Conservation (phyloP, 2,113 vertebrate species). For the human (Homo sapiens) region DNA sequence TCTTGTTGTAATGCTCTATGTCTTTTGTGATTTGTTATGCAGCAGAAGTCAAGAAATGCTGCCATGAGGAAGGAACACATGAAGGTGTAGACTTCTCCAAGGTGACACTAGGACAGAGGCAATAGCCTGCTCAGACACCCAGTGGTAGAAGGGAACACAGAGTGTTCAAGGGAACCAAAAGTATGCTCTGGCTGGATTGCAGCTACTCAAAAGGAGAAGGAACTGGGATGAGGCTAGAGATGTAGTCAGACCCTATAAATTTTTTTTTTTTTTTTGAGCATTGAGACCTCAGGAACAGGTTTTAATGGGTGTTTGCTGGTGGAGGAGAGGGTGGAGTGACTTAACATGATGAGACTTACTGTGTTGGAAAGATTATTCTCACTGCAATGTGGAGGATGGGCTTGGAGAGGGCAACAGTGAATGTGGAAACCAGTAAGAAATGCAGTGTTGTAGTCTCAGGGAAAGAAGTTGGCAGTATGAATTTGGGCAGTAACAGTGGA, state of each 20-base stretch:
- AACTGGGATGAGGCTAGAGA: background rate
- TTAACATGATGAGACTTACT: background rate
- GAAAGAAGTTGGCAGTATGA: background rate
- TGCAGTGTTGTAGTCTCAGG: background rate
- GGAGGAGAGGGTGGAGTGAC: background rate
- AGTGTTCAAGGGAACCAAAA: background rate
- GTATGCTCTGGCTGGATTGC: rapidly evolving
- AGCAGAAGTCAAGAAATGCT: background rate
- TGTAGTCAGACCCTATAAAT: background rate
- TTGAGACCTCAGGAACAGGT: background rate
- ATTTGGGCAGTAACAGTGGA: background rate
- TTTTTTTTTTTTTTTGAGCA: background rate
- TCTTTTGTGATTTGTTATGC: background rate
- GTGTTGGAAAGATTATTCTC: background rate
- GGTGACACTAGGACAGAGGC: background rate
- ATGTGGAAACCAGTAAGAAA: background rate
- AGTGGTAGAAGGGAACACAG: background rate
- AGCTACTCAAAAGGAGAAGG: background rate
- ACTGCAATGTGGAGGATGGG: background rate
- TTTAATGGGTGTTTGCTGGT: background rate
- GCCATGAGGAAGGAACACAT: background rate
- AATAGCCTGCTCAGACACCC: background rate
- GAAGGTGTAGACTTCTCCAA: background rate
- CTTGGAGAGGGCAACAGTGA: background rate
- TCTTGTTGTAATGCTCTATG: background rate